Percentiles rank a stretch among this genome's conserved stretches.
Evolutionary conservation across 2,888 invertebrate genomes (phyloP).

Genomic region (Merodon equestris): DNA sequence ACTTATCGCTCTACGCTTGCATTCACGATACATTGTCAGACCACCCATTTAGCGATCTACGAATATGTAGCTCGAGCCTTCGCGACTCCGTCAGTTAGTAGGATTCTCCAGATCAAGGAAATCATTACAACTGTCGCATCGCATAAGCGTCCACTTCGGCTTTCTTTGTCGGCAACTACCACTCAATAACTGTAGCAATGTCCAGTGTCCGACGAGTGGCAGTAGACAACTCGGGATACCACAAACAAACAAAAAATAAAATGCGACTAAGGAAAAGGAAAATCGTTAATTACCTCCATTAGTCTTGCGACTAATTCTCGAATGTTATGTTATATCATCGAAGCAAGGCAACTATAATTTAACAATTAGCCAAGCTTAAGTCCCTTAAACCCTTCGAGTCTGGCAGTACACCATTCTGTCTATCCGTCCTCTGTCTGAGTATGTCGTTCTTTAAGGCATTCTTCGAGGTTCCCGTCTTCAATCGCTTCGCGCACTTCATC

Average conservation of each 20-base stretch:
- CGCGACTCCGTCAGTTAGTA: slow-evolving; percentile 13
- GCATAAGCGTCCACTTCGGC: slow-evolving; percentile 54
- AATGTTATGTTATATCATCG: slow-evolving; percentile 48
- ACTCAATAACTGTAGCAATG: slow-evolving; percentile 55
- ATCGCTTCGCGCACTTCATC: slow-evolving; percentile 20
- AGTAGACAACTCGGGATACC: slow-evolving; percentile 17
- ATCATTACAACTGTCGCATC: slow-evolving; percentile 60
- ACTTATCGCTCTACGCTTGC: slow-evolving; percentile 18
- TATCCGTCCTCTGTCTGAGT: slow-evolving; percentile 42
- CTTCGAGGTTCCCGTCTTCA: background rate
- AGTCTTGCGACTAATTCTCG: slow-evolving; percentile 35
- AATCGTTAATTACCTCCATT: slow-evolving; percentile 62
- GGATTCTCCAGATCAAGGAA: slow-evolving; percentile 48
- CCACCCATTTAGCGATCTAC: slow-evolving; percentile 57
- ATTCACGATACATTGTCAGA: slow-evolving; percentile 16
- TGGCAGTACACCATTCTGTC: no score
- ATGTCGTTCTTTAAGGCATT: slow-evolving; percentile 49
- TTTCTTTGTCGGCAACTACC: slow-evolving; percentile 51
- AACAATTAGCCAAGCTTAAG: slow-evolving; percentile 57
- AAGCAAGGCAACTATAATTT: slow-evolving; percentile 50
- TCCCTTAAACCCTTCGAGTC: slow-evolving; percentile 2
- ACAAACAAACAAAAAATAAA: background rate
- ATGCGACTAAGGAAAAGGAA: slow-evolving; percentile 5
- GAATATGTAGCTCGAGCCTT: no score
- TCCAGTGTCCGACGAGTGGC: slow-evolving; percentile 33